These are phyloP conservation scores for Cranoglanis bouderius DNA, from an alignment of 2,113 vertebrate species.

Conservation along the genomic window DNA sequence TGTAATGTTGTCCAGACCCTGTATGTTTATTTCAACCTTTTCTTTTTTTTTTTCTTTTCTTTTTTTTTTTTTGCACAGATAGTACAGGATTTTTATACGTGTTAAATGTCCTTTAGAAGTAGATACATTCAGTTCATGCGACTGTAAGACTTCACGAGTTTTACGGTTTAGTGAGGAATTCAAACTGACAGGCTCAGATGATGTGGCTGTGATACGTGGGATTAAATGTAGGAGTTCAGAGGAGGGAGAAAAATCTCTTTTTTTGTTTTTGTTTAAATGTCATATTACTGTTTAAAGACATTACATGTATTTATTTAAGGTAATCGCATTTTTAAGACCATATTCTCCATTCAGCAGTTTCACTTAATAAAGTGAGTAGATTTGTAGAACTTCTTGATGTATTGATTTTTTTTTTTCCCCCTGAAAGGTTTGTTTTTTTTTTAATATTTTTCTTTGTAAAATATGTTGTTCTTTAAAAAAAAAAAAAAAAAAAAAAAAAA, in stretches of 20 bases:
- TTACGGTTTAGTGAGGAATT: background rate
- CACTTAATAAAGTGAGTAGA: constrained; percentile 86
- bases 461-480: too few relatives aligned
- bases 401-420: constrained; percentile 6
- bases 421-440: too few relatives aligned
- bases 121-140: background rate
- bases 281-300: constrained; percentile 78
- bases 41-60: background rate
- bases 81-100: constrained; percentile 14
- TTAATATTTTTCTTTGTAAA: background rate
- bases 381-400: constrained; percentile 50
- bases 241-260: constrained; percentile 62
- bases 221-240: constrained; percentile 21
- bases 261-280: constrained; percentile 83
- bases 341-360: constrained; percentile 82
- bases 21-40: constrained; percentile 12
- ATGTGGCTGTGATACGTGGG: background rate
- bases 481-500: too few relatives aligned
- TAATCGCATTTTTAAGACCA: constrained; percentile 69
- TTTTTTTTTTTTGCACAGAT: background rate
- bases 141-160: background rate
- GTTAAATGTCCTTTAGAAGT: constrained; percentile 20
- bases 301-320: constrained; percentile 82
- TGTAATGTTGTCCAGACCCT: constrained; percentile 24
- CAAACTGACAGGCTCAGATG: constrained; percentile 17